Evolutionary conservation across 2,888 invertebrate species (phyloP).

Genomic region (Agrochola lychnidis): DNA sequence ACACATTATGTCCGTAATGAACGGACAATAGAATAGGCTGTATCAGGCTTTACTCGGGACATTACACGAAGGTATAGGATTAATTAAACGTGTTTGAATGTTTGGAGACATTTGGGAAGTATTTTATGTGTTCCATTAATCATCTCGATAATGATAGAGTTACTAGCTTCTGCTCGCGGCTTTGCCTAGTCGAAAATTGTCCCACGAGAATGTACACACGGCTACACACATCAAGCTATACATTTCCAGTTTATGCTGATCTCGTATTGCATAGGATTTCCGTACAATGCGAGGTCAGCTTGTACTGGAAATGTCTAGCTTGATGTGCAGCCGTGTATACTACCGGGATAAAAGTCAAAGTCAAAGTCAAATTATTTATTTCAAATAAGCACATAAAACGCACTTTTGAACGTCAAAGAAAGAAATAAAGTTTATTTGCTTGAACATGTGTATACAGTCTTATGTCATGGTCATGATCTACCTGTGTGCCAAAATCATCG

Average conservation of each 20-base stretch:
- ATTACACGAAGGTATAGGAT: constrained; percentile 17
- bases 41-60: constrained; percentile 33
- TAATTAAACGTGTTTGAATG: constrained; percentile 17
- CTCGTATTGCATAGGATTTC: too few species aligned
- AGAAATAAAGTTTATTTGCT: too few species aligned
- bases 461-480: neutral
- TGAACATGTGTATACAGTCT: too few species aligned
- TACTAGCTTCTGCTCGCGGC: neutral
- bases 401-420: too few species aligned
- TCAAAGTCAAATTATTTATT: too few species aligned
- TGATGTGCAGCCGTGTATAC: too few species aligned
- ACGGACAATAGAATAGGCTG: constrained; percentile 49
- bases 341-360: neutral
- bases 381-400: too few species aligned
- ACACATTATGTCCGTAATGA: constrained; percentile 49
- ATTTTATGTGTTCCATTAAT: neutral
- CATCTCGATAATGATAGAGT: neutral
- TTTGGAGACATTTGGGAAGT: neutral
- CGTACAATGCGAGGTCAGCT: too few species aligned
- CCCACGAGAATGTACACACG: too few species aligned
- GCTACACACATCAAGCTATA: too few species aligned
- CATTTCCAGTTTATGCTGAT: too few species aligned
- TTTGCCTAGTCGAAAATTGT: neutral
- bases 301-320: too few species aligned
- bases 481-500: neutral